Evolutionary conservation across 2,888 invertebrate species (phyloP).

Genomic region (Leucophenga maculata): DNA sequence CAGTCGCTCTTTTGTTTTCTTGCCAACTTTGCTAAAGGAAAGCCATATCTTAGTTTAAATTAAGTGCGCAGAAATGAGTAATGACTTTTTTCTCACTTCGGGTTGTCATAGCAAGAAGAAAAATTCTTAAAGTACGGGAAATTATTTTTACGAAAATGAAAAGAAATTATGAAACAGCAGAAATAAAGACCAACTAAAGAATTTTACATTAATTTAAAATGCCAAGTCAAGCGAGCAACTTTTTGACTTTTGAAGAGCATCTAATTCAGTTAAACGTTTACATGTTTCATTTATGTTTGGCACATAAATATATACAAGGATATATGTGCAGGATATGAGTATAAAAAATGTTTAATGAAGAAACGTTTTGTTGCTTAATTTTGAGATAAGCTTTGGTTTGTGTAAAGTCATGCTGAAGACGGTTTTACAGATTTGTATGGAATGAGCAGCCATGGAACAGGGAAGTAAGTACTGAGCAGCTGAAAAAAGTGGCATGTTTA

Average conservation of each 20-base stretch:
- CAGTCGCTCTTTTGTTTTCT: no score
- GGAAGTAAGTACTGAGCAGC: no score
- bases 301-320: not conserved
- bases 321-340: no score
- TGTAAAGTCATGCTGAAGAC: no score
- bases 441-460: no score
- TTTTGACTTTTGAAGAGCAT: not conserved
- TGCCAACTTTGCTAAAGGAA: constrained; percentile 36
- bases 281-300: constrained; percentile 29
- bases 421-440: no score
- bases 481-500: no score
- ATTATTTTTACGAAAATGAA: no score
- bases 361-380: no score
- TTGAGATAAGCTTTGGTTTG: no score
- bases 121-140: constrained; percentile 12
- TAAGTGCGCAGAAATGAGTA: constrained; percentile 64
- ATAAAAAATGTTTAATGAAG: not conserved
- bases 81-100: constrained; percentile 53
- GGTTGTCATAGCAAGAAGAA: constrained; percentile 53
- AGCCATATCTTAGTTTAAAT: constrained; percentile 57
- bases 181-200: constrained; percentile 36
- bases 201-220: constrained; percentile 12
- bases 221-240: not conserved
- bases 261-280: not conserved
- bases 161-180: constrained; percentile 36